Evolutionary conservation across 35 echinoderm and acorn worm species (phyloP).

Genomic region (Lytechinus variegatus): DNA sequence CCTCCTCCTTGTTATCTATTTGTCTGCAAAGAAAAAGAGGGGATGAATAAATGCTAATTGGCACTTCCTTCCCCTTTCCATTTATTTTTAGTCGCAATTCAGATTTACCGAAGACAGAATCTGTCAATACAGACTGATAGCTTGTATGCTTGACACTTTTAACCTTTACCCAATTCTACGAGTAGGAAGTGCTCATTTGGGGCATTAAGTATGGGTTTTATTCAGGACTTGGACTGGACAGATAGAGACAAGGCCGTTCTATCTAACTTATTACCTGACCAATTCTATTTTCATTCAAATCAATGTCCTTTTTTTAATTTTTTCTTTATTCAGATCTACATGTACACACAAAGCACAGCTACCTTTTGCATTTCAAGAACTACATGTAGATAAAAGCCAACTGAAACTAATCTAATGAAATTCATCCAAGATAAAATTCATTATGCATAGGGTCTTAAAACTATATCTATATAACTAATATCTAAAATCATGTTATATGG

Average conservation of each 20-base stretch:
- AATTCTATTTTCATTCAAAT: background rate
- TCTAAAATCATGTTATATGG: too few relatives aligned
- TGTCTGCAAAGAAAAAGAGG: background rate
- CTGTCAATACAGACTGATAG: background rate
- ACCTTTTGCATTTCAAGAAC: too few relatives aligned
- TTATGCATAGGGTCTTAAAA: too few relatives aligned
- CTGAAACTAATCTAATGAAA: too few relatives aligned
- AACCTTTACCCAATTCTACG: background rate
- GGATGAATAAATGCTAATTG: background rate
- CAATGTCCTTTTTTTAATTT: too few relatives aligned
- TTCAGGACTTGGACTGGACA: background rate
- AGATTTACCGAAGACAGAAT: conserved; percentile 3
- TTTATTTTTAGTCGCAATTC: background rate
- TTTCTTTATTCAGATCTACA: too few relatives aligned
- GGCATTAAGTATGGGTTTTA: background rate
- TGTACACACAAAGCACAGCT: too few relatives aligned
- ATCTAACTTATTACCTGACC: background rate
- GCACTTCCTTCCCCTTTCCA: background rate
- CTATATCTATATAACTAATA: too few relatives aligned
- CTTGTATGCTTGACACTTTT: conserved; percentile 1
- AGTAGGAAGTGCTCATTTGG: background rate
- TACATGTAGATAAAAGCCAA: too few relatives aligned
- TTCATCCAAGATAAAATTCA: too few relatives aligned
- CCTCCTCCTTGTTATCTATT: background rate
- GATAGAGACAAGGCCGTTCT: background rate